phyloP scores from a whole-genome alignment of 2,113 vertebrate genomes.

The Orientallactaga bullata region DNA sequence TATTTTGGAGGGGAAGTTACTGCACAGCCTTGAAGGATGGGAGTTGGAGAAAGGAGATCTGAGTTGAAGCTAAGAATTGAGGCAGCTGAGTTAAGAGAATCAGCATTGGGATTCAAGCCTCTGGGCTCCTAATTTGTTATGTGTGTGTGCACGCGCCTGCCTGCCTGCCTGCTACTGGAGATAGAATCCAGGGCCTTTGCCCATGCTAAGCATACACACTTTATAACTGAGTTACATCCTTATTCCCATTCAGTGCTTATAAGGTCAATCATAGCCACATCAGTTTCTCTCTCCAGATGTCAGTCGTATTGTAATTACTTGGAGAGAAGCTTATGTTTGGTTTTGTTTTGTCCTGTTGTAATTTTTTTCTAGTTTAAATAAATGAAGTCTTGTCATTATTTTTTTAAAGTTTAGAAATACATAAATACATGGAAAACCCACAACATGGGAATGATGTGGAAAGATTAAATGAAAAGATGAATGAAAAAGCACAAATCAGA shows the following conservation, averaged over 20 bases:
- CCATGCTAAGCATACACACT: neutral
- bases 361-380: constrained; percentile 6
- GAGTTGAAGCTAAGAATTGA: neutral
- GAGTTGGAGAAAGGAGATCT: neutral
- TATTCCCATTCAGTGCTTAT: neutral
- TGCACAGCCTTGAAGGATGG: neutral
- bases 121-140: neutral
- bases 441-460: neutral
- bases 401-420: constrained; percentile 53
- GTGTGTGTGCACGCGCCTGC: too few relatives aligned
- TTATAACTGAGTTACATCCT: too few relatives aligned
- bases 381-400: constrained; percentile 3
- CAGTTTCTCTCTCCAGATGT: neutral
- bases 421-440: neutral
- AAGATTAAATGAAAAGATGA: neutral
- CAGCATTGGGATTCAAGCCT: neutral
- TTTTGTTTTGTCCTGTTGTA: neutral
- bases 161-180: neutral
- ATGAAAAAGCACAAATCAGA: neutral
- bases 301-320: neutral
- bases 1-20: neutral
- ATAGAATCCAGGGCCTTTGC: neutral
- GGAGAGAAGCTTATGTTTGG: neutral
- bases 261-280: neutral
- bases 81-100: neutral